Conservation (phyloP, 2,888 invertebrate species). For the Himalopsyche tibetana region DNA sequence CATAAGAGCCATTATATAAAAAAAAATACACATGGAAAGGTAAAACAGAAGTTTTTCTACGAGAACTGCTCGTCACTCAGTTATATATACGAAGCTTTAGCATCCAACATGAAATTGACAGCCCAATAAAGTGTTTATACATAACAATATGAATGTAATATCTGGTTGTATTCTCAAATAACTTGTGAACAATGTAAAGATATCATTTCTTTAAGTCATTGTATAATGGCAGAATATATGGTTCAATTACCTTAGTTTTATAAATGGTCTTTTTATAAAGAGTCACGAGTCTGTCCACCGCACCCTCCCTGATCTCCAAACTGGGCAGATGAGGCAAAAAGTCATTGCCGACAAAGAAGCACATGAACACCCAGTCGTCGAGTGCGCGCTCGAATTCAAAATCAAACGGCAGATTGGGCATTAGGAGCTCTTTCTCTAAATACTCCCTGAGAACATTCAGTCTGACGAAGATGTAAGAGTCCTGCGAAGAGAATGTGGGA, state of each 20-base stretch:
- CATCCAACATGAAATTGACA: no score
- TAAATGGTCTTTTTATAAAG: slow-evolving; percentile 96
- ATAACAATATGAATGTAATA: no score
- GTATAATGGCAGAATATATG: not conserved
- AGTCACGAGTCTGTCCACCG: slow-evolving; percentile 94
- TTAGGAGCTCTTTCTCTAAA: slow-evolving; percentile 89
- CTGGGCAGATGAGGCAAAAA: slow-evolving; percentile 99
- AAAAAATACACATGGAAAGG: no score
- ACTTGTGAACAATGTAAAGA: no score
- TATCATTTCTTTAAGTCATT: no score
- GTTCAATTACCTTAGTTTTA: slow-evolving; percentile 85
- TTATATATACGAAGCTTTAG: no score
- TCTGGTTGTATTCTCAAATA: no score
- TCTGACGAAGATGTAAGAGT: slow-evolving; percentile 95
- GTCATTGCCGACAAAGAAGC: slow-evolving; percentile 99
- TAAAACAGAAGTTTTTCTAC: no score
- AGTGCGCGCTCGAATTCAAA: slow-evolving; percentile 96
- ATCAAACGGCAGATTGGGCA: slow-evolving; percentile 94
- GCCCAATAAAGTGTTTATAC: no score
- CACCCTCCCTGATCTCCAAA: slow-evolving; percentile 96
- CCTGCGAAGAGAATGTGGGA: slow-evolving; percentile 83
- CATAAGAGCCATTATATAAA: no score
- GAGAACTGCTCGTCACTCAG: no score
- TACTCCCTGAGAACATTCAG: slow-evolving; percentile 95
- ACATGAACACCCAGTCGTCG: slow-evolving; percentile 99